phyloP scores from a whole-genome alignment of 1,140 invertebrate species.

The Drosophila athabasca region DNA sequence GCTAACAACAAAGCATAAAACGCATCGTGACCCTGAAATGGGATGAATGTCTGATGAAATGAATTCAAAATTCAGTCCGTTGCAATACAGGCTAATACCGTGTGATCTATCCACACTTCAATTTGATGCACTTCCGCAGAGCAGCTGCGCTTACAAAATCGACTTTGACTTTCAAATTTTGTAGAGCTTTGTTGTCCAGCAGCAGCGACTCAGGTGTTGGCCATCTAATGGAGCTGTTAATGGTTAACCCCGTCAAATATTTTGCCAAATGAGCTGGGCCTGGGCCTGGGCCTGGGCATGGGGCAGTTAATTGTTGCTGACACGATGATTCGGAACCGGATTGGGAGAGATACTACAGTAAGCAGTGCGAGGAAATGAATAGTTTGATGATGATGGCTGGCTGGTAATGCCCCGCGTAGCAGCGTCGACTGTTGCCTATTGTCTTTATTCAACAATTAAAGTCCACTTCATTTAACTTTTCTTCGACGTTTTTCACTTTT shows the following conservation, averaged over 20 bases:
- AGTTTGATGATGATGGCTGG: conserved; percentile 2
- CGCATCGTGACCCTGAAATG: conserved; percentile 68
- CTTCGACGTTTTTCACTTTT: conserved; percentile 39
- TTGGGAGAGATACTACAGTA: conserved; percentile 16
- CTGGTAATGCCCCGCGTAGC: conserved; percentile 21
- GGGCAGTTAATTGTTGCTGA: conserved; percentile 43
- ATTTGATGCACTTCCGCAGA: conserved; percentile 29
- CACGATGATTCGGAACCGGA: conserved; percentile 44
- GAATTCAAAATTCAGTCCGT: conserved; percentile 35
- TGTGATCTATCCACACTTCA: conserved; percentile 18
- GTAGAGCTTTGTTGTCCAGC: conserved; percentile 21
- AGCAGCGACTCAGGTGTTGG: not conserved
- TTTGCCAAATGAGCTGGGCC: conserved; percentile 52
- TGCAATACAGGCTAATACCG: conserved; percentile 3
- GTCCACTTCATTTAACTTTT: conserved; percentile 68
- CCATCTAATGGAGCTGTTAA: conserved; percentile 49
- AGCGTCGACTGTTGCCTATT: conserved; percentile 1
- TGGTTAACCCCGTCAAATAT: conserved; percentile 42
- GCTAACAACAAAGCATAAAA: conserved; percentile 30
- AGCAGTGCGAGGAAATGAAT: conserved; percentile 19
- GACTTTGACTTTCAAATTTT: conserved; percentile 75
- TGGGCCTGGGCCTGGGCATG: conserved; percentile 47
- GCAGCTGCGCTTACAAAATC: conserved; percentile 63
- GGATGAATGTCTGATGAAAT: conserved; percentile 62
- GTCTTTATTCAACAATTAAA: conserved; percentile 66